phyloP scores from a whole-genome alignment of 2,113 vertebrate species.

The Origma solitaria region DNA sequence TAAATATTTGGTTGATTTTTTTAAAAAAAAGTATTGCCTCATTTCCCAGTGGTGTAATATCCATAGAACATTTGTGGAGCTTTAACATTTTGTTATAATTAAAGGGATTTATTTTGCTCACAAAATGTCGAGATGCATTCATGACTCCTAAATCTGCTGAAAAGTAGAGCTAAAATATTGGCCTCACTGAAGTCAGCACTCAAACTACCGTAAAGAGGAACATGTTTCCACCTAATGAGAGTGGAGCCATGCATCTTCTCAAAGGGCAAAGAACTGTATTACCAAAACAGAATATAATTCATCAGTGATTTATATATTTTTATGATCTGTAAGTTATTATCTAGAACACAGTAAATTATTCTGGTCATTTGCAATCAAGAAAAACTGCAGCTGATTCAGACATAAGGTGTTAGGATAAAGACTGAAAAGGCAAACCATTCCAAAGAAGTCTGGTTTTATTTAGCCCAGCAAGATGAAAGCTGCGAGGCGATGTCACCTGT shows the following conservation, averaged over 20 bases:
- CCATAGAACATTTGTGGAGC: neutral
- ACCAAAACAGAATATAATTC: neutral
- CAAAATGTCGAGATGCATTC: neutral
- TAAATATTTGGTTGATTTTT: neutral
- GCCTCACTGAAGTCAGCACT: neutral
- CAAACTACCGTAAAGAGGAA: neutral
- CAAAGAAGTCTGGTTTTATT: neutral
- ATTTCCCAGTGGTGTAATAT: conserved; percentile 1
- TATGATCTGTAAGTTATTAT: neutral
- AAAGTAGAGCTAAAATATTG: neutral
- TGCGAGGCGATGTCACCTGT: neutral
- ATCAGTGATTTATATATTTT: neutral
- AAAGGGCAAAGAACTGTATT: neutral
- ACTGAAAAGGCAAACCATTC: neutral
- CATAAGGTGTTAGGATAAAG: neutral
- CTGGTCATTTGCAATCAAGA: neutral
- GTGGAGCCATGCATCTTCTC: neutral
- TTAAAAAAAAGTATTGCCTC: neutral
- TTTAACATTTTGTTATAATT: conserved; percentile 39
- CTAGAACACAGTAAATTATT: neutral
- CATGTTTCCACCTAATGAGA: neutral
- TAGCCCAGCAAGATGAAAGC: neutral
- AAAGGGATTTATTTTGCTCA: conserved; percentile 15
- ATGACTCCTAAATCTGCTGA: neutral
- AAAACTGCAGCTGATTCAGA: neutral